phyloP scores from a whole-genome alignment of 2,888 invertebrate species.

The Tholera decimalis region DNA sequence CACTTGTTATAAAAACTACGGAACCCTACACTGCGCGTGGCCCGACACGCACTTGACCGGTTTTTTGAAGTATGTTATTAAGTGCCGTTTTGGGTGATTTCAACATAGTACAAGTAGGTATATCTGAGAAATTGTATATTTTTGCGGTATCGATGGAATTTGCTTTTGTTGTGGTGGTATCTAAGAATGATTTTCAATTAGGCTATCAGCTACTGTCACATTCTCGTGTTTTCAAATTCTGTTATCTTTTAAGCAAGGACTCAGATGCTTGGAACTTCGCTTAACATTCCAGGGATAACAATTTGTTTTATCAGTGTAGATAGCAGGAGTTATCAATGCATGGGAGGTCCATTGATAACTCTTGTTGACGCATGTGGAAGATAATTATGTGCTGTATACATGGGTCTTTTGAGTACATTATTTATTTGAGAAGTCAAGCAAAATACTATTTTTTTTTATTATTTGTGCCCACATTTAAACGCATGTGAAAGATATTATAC shows the following conservation, averaged over 20 bases:
- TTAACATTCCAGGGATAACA: slow-evolving; percentile 23
- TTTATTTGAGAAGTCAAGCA: not conserved
- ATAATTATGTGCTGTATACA: too few species aligned
- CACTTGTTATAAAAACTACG: too few species aligned
- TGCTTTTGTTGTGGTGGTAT: not conserved
- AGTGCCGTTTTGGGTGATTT: too few species aligned
- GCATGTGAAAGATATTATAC: too few species aligned
- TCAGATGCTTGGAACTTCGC: not conserved
- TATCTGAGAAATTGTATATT: not conserved
- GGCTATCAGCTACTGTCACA: not conserved
- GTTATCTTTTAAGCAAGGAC: slow-evolving; percentile 21
- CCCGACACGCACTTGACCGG: too few species aligned
- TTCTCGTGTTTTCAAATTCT: not conserved
- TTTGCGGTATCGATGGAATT: not conserved
- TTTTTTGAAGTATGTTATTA: too few species aligned
- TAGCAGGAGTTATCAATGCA: too few species aligned
- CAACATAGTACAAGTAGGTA: too few species aligned
- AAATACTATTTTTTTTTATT: not conserved
- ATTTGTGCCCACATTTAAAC: not conserved
- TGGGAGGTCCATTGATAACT: slow-evolving; percentile 5
- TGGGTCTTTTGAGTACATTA: not conserved
- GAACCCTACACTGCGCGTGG: too few species aligned
- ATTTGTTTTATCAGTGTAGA: slow-evolving; percentile 11
- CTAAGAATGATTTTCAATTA: not conserved
- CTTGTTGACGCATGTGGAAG: not conserved